phyloP scores from a whole-genome alignment of 2,888 invertebrate genomes.

The Fissipunctia ypsillon region DNA sequence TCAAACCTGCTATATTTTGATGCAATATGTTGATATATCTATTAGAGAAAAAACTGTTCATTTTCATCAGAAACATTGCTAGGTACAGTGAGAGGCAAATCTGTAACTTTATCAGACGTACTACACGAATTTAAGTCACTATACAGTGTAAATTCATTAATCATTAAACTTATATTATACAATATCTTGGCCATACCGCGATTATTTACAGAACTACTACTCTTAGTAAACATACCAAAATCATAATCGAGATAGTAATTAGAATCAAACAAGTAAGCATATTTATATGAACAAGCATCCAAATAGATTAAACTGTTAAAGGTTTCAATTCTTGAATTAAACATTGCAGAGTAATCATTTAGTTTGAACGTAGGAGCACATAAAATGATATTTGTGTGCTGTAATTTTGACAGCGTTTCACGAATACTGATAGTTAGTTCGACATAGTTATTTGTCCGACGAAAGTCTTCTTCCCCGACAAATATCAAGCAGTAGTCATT shows the following conservation, averaged over 20 bases:
- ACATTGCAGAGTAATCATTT: too few relatives aligned
- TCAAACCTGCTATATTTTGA: too few relatives aligned
- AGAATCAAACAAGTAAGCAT: constrained; percentile 19
- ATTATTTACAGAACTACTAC: not conserved
- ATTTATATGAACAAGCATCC: constrained; percentile 20
- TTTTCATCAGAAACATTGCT: constrained; percentile 8
- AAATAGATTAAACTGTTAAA: constrained; percentile 20
- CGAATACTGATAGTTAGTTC: too few relatives aligned
- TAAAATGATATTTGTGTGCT: too few relatives aligned
- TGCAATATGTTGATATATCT: too few relatives aligned
- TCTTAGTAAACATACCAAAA: constrained; percentile 11
- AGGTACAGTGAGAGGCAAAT: not conserved
- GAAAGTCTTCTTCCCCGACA: too few relatives aligned
- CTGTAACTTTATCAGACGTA: not conserved
- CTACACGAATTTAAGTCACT: not conserved
- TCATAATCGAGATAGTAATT: constrained; percentile 21
- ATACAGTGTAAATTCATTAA: not conserved
- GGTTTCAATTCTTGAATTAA: too few relatives aligned
- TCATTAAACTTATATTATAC: not conserved
- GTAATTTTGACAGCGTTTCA: too few relatives aligned
- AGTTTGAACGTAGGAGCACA: too few relatives aligned
- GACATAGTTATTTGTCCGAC: too few relatives aligned
- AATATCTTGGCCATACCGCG: not conserved
- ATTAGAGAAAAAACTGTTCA: constrained; percentile 3
- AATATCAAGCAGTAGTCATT: too few relatives aligned